Evolutionary conservation across 2,888 invertebrate species (phyloP).

Genomic region (Microchrysa polita): DNA sequence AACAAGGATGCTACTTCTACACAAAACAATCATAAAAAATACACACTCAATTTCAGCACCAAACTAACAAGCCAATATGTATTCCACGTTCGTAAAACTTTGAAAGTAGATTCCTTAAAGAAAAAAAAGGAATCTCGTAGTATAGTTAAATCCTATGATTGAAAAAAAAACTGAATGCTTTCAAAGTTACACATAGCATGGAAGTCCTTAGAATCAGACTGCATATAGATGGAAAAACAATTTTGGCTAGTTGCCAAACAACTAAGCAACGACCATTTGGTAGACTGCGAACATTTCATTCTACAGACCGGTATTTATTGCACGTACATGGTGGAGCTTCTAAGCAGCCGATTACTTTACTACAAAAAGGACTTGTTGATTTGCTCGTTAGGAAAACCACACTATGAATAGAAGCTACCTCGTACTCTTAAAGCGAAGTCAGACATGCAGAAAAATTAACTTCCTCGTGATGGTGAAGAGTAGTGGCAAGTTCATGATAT

Average conservation of each 20-base stretch:
- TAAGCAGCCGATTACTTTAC: constrained; percentile 40
- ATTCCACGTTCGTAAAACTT: no score
- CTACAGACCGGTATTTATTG: constrained; percentile 40
- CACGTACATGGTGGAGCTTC: constrained; percentile 37
- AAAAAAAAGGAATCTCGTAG: no score
- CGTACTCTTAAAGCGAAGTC: background rate
- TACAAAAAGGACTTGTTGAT: constrained; percentile 40
- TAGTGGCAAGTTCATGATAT: constrained; percentile 14
- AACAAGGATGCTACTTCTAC: no score
- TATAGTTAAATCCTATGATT: background rate
- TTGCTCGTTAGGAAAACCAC: constrained; percentile 33
- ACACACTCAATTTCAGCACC: no score
- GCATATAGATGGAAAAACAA: constrained; percentile 32
- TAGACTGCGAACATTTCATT: constrained; percentile 42
- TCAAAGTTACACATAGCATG: background rate
- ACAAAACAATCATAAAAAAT: no score
- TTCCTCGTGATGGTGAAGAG: background rate
- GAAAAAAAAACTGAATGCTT: constrained; percentile 16
- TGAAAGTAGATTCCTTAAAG: no score
- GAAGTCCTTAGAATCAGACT: background rate
- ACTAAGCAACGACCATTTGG: constrained; percentile 38
- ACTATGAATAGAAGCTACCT: constrained; percentile 20
- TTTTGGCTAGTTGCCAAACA: constrained; percentile 40
- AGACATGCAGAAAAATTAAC: background rate
- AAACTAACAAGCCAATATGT: no score